Evolutionary conservation across 1,140 invertebrate genomes (phyloP), one percentile per base, ranked within the genome.

Genomic region (Drosophila nasuta): DNA sequence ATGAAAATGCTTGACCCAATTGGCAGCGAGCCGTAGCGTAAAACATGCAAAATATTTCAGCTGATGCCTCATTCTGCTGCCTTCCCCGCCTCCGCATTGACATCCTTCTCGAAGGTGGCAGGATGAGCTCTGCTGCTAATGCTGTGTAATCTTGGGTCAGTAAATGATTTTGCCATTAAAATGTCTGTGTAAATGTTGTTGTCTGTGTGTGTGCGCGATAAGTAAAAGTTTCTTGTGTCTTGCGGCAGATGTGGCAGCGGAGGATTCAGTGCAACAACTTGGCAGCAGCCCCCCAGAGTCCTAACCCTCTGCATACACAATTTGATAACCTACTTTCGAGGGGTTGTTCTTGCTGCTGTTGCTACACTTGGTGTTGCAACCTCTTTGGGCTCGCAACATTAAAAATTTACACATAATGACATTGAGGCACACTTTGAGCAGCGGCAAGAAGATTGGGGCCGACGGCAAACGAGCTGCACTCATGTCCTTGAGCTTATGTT

Each of bases 1-100:
- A 83, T 83, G 77, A 75, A 88, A 89, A 88, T 81, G 83, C 83
- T 88, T 88, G 85, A 89, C 83, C 83, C 85, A 88, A 88, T 88
- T 88, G 83, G 72, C 73, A 82, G 41, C 25, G 43, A 43, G 73
- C 35, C 38, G 5, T 38, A 35, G 38, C 28, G 57, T 3, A 49
- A 63, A 87, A 87, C 82, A 86, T 86, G 86, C 71, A 68, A 86
- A 86, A 86, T 79, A 78, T 71, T 70, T 73, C 28, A 43, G 41
- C 3, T 13, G 2, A 10, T 10, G 33, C 41, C 28, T 10, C 13
- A 25, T 25, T 0, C 20, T 25, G 20, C 3, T 25, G 20, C 20
- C 20, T 13, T 13, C 3, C 20, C 3, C 3, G 3, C 20, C 20
- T 0, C 20, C 20, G 20, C 20, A 25, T 25, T 25, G 3, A 4